A percentile compares a stretch with the other conserved stretches of the same genome.
These are phyloP conservation scores for Palloptera scutellata DNA, from an alignment of 2,888 invertebrate species.

Conservation along the genomic window DNA sequence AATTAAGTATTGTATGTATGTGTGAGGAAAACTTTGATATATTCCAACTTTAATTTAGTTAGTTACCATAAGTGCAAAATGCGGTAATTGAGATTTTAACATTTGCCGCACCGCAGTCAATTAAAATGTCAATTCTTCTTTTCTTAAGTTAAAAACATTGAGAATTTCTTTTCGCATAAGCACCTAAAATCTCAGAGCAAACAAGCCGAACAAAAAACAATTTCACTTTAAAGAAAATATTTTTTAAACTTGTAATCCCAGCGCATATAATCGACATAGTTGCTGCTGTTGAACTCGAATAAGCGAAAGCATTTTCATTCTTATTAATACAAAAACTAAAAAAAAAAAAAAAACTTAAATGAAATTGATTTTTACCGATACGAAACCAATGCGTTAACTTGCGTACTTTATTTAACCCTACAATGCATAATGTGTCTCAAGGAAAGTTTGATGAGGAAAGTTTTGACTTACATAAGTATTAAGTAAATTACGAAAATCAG, in stretches of 20 bases:
- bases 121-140: slow-evolving; percentile 18
- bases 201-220: not conserved
- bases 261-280: too few species aligned
- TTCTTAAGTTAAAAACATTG: not conserved
- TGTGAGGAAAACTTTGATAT: too few species aligned
- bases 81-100: slow-evolving; percentile 28
- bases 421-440: too few species aligned
- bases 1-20: too few species aligned
- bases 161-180: not conserved
- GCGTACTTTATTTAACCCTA: not conserved
- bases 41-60: not conserved
- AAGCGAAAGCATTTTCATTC: slow-evolving; percentile 1
- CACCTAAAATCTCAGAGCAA: too few species aligned
- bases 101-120: slow-evolving; percentile 21
- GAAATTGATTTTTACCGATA: slow-evolving; percentile 2
- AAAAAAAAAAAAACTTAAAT: not conserved
- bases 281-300: too few species aligned
- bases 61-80: not conserved
- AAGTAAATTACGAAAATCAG: too few species aligned
- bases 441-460: too few species aligned
- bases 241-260: too few species aligned
- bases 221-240: too few species aligned
- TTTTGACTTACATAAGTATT: too few species aligned
- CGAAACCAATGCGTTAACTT: not conserved
- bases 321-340: not conserved